A percentile compares a stretch with the other conserved stretches of the same genome.
Evolutionary conservation across 2,797 vertebrate species (phyloP).

Genomic region (Cygnus olor): DNA sequence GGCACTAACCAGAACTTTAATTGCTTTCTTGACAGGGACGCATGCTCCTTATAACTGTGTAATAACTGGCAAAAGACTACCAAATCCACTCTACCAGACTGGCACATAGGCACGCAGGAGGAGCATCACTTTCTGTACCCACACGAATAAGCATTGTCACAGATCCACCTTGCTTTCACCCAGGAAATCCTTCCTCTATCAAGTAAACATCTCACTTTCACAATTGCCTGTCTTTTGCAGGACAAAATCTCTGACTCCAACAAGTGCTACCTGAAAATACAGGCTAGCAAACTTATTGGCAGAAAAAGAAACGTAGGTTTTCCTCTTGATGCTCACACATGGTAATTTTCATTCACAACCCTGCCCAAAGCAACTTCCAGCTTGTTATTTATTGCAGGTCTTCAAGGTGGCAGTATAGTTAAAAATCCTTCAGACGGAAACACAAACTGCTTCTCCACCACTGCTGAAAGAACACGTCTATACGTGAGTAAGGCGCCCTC

Average conservation of each 20-base stretch:
- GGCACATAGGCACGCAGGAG: accelerated
- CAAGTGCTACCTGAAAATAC: neutral
- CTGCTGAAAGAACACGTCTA: neutral
- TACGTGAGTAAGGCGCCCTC: slow-evolving; percentile 18
- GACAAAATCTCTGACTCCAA: accelerated
- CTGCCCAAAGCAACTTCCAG: neutral
- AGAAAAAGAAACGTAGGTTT: neutral
- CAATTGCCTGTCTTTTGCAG: neutral
- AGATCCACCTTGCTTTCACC: neutral
- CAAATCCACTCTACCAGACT: neutral
- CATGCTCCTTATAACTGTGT: accelerated
- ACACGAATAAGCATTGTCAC: accelerated
- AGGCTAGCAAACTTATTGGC: neutral
- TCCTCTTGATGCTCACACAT: neutral
- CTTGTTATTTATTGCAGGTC: neutral
- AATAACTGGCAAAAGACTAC: accelerated
- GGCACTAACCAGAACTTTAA: neutral
- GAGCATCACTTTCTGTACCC: neutral
- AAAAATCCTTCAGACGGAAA: neutral
- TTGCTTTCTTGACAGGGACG: accelerated
- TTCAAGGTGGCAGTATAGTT: neutral
- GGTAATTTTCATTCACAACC: neutral
- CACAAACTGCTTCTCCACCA: neutral
- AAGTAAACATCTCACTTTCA: neutral
- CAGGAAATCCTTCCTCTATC: neutral